Conservation (phyloP, 2,797 vertebrate genomes). For the Hozukius guyotensis region DNA sequence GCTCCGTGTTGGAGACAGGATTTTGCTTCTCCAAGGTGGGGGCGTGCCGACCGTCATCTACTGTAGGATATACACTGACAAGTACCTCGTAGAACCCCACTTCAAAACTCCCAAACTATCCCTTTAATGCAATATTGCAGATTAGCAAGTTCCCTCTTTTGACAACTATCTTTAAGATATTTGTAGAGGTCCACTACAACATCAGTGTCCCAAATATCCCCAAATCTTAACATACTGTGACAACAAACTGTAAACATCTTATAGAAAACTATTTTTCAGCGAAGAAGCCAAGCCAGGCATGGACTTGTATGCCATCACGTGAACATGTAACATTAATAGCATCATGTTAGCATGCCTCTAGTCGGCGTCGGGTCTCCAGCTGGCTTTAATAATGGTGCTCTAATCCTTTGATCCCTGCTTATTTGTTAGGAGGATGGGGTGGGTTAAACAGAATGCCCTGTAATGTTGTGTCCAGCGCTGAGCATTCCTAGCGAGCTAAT, state of each 20-base stretch:
- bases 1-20: not conserved
- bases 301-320: slow-evolving; percentile 7
- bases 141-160: slow-evolving; percentile 6
- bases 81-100: too few species aligned
- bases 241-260: not conserved
- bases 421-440: slow-evolving; percentile 56
- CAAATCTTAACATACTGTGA: slow-evolving; percentile 1
- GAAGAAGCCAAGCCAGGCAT: not conserved
- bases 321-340: slow-evolving; percentile 37
- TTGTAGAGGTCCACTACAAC: not conserved
- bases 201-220: not conserved
- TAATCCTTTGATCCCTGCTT: slow-evolving; percentile 65
- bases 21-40: too few species aligned
- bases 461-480: slow-evolving; percentile 38
- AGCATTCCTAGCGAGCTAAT: slow-evolving; percentile 44
- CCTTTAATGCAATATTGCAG: slow-evolving; percentile 13
- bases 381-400: slow-evolving; percentile 60
- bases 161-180: not conserved
- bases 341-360: slow-evolving; percentile 32
- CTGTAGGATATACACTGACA: too few species aligned
- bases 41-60: too few species aligned
- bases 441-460: slow-evolving; percentile 60
- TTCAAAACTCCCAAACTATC: too few species aligned
- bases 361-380: slow-evolving; percentile 45
- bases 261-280: not conserved